Conservation (phyloP, 2,888 invertebrate genomes). For the Brachycybe producta region DNA sequence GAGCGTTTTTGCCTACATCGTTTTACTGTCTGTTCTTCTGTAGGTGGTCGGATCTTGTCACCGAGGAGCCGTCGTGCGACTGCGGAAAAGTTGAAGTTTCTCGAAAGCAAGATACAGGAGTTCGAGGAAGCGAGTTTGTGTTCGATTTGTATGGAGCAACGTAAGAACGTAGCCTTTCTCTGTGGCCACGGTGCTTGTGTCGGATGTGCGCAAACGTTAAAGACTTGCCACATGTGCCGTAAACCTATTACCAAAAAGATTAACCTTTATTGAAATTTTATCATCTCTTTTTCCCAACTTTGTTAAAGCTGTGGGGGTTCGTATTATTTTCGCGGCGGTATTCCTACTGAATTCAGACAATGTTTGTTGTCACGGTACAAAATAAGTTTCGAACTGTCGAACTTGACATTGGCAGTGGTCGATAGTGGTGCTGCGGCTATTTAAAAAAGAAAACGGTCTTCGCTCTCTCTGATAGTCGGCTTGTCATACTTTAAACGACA, state of each 20-base stretch:
- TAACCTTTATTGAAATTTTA: conserved; percentile 39
- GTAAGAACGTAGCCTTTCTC: conserved; percentile 67
- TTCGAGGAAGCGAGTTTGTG: conserved; percentile 76
- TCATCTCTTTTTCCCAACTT: too few species aligned
- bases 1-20: background rate
- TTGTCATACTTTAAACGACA: too few species aligned
- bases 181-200: conserved; percentile 78
- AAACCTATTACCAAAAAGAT: conserved; percentile 62
- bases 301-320: background rate
- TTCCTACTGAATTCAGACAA: background rate
- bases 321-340: background rate
- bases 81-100: conserved; percentile 50
- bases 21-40: conserved; percentile 24
- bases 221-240: conserved; percentile 75
- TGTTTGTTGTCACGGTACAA: too few species aligned
- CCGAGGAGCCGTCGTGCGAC: conserved; percentile 38
- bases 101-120: conserved; percentile 67
- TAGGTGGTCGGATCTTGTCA: conserved; percentile 33
- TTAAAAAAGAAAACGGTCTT: too few species aligned
- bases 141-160: conserved; percentile 75
- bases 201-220: conserved; percentile 63
- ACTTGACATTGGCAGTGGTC: too few species aligned
- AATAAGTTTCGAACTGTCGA: too few species aligned
- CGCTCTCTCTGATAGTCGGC: too few species aligned
- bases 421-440: too few species aligned